Base-by-base conservation (phyloP, 2,888 invertebrate genomes). In the Andrena bicolor region DNA sequence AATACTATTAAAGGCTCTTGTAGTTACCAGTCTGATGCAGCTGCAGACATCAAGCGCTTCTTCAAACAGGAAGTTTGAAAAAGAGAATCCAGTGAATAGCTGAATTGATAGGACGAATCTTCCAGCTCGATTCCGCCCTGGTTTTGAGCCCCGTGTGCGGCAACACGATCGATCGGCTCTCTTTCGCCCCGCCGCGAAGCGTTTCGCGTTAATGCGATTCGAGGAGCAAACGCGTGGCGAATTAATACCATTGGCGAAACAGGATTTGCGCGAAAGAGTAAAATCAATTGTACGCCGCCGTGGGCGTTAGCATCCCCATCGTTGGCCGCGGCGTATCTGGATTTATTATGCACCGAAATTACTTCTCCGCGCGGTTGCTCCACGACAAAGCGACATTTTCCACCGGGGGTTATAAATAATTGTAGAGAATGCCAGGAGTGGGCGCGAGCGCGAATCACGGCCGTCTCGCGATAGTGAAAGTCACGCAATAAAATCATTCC, bases 401-500 rank as follows among this genome's bases (percentile, higher is more conserved):
- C 70, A 49, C 13, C 35, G 26, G n/a, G 23, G 48, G 71, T 41
- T 65, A 72, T 75, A 82, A 83, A 83, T 83, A 79, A 83, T 82
- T 69, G 82, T 65, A 82, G 75, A 82, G 76, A 83, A 79, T 75
- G 69, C 60, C 60, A 49, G 10, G 61, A 68, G 79, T 56, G 75
- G 41, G 58, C 53, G 56, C 10, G 65, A 63, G 82, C 63, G 74
- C 49, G 76, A 82, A 84, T 86, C 73, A 61, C 69, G 82, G 64
- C 63, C 51, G 32, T 65, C 60, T 72, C 74, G 76, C 84, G 85
- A 85, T 82, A 78, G 69, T 23, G 72, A 76, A 66, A 82, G 86
- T 86, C 86, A 86, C 86, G 86, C 86, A 86, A 86, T 80, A 82
- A 84, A 82, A 86, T 86, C 85, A 68, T 86, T 86, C 70, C 58